Conservation (phyloP, 2,888 invertebrate genomes). For the Galeruca laticollis region DNA sequence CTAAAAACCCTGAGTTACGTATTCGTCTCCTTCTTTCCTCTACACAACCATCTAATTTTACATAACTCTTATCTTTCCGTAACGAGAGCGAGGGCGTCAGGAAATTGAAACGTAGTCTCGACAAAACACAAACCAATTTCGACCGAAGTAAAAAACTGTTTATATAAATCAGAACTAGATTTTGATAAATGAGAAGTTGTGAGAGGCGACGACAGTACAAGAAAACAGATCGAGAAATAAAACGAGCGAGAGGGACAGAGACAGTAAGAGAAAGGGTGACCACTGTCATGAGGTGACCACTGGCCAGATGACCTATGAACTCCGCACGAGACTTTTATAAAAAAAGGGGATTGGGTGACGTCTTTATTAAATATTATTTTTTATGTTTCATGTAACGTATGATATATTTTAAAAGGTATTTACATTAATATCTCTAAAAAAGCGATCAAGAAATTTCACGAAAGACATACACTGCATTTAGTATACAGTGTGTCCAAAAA, state of each 20-base stretch:
- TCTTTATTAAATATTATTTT: conserved; percentile 5
- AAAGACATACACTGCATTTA: too few relatives aligned
- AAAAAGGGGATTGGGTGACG: conserved; percentile 57
- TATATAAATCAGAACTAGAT: conserved; percentile 35
- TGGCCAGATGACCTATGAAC: conserved; percentile 62
- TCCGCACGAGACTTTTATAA: conserved; percentile 58
- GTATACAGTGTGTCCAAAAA: too few relatives aligned
- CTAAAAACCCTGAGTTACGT: too few relatives aligned
- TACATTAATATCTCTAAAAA: too few relatives aligned
- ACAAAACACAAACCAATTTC: conserved; percentile 32
- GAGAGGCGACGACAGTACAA: conserved; percentile 33
- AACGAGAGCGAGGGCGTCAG: background rate
- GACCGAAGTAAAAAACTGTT: conserved; percentile 31
- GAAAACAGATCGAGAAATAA: conserved; percentile 5
- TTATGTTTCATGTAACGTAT: background rate
- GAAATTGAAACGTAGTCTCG: conserved; percentile 23
- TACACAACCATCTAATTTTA: too few relatives aligned
- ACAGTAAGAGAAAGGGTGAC: conserved; percentile 40
- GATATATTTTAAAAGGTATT: background rate
- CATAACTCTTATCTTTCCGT: background rate
- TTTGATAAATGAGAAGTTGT: conserved; percentile 43
- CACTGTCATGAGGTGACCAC: conserved; percentile 52
- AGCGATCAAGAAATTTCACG: too few relatives aligned
- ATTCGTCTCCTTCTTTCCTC: too few relatives aligned
- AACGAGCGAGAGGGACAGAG: conserved; percentile 27